A percentile compares a stretch with the other conserved stretches of the same genome.
Conservation (phyloP, 2,113 vertebrate species). For the Malurus melanocephalus region DNA sequence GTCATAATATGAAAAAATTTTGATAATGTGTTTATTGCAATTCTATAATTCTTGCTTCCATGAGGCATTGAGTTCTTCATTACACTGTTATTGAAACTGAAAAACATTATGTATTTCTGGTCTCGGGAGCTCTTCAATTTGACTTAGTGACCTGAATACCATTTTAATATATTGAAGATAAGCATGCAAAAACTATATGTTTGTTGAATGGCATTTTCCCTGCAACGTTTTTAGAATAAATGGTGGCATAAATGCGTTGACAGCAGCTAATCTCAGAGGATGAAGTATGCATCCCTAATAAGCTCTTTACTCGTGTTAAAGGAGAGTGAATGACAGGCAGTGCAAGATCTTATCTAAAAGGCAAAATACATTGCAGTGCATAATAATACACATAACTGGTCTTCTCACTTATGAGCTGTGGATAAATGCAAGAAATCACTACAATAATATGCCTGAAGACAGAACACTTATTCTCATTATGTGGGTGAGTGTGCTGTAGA, state of each 20-base stretch:
- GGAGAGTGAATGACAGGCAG: constrained; percentile 15
- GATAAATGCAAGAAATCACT: constrained; percentile 26
- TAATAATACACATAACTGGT: background rate
- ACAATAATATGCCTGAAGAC: constrained; percentile 24
- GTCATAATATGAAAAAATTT: background rate
- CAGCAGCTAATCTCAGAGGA: constrained; percentile 25
- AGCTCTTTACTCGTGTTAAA: constrained; percentile 21
- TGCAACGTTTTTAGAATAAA: background rate
- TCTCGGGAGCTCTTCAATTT: background rate
- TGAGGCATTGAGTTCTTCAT: background rate
- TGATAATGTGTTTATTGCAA: background rate
- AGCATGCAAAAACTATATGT: background rate
- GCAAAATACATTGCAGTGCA: constrained; percentile 8
- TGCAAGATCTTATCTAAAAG: constrained; percentile 38
- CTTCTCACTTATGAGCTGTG: background rate
- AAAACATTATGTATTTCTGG: background rate
- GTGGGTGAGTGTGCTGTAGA: constrained; percentile 5
- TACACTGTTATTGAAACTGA: background rate
- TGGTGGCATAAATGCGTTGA: background rate
- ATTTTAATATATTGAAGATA: constrained; percentile 3
- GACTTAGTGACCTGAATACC: background rate
- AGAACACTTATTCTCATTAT: constrained; percentile 1
- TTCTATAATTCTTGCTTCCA: background rate
- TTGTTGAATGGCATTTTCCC: background rate
- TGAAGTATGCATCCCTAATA: constrained; percentile 30